phyloP scores from a whole-genome alignment of 2,888 invertebrate species.

The Mechanitis mazaeus region DNA sequence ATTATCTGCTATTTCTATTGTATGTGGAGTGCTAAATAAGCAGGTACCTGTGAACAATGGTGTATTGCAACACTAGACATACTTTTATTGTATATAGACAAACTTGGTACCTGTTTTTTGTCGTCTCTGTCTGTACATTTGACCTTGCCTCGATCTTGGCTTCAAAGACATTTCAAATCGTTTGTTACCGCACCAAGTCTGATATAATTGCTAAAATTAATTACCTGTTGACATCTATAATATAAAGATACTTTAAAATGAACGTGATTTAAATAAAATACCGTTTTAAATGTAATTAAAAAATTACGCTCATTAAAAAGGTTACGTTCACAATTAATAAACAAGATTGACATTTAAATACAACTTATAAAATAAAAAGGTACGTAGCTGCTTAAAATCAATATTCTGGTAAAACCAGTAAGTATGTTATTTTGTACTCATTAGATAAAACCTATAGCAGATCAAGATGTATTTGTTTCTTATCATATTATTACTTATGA shows the following conservation, averaged over 20 bases:
- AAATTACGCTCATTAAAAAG: no score
- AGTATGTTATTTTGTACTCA: no score
- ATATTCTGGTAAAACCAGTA: no score
- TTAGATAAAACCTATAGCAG: not conserved
- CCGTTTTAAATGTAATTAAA: no score
- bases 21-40: slow-evolving; percentile 18
- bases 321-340: no score
- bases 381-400: no score
- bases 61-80: slow-evolving; percentile 13
- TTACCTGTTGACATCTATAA: slow-evolving; percentile 8
- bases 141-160: slow-evolving; percentile 45
- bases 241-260: no score
- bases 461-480: not conserved
- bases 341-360: not conserved
- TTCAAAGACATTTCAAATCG: slow-evolving; percentile 35
- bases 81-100: slow-evolving; percentile 6
- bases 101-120: slow-evolving; percentile 6
- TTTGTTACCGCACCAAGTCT: slow-evolving; percentile 20
- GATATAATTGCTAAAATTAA: slow-evolving; percentile 26
- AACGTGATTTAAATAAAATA: no score
- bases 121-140: slow-evolving; percentile 28
- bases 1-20: slow-evolving; percentile 20
- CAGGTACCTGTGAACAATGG: slow-evolving; percentile 21
- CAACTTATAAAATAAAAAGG: no score
- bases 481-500: not conserved